Conservation (phyloP, 2,113 vertebrate species). For the Anser cygnoides region DNA sequence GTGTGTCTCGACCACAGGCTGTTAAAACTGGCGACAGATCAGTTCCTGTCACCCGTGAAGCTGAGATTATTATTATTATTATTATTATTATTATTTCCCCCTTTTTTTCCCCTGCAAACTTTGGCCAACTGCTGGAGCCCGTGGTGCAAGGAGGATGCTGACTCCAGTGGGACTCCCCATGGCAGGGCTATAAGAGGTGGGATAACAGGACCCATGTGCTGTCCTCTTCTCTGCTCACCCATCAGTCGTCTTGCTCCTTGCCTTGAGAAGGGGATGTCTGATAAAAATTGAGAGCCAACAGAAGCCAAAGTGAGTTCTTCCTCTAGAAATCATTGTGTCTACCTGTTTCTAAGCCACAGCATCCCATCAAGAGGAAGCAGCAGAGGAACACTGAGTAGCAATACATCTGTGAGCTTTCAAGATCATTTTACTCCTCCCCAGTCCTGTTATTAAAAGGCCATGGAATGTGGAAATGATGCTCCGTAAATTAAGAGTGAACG, state of each 20-base stretch:
- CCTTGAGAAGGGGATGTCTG: neutral
- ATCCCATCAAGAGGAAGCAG: accelerated
- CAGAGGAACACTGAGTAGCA: neutral
- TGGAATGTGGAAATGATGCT: neutral
- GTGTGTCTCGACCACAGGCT: conserved; percentile 46
- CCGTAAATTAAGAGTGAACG: neutral
- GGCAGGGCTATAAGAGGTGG: neutral
- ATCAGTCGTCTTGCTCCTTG: neutral
- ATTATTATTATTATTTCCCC: conserved; percentile 7
- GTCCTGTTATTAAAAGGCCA: neutral
- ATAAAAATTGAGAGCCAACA: neutral
- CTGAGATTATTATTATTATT: conserved; percentile 16
- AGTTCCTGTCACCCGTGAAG: conserved; percentile 25
- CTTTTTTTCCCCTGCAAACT: neutral
- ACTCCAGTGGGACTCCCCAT: neutral
- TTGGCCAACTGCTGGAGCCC: neutral
- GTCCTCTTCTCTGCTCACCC: neutral
- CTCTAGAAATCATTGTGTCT: neutral
- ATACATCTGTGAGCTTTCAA: neutral
- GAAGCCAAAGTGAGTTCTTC: neutral
- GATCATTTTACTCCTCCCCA: neutral
- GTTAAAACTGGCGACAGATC: conserved; percentile 53
- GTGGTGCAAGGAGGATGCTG: neutral
- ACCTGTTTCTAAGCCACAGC: neutral
- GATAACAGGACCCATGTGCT: neutral